These are phyloP conservation scores for Ginglymostoma cirratum DNA, from an alignment of 2,113 vertebrate genomes.

Conservation along the genomic window DNA sequence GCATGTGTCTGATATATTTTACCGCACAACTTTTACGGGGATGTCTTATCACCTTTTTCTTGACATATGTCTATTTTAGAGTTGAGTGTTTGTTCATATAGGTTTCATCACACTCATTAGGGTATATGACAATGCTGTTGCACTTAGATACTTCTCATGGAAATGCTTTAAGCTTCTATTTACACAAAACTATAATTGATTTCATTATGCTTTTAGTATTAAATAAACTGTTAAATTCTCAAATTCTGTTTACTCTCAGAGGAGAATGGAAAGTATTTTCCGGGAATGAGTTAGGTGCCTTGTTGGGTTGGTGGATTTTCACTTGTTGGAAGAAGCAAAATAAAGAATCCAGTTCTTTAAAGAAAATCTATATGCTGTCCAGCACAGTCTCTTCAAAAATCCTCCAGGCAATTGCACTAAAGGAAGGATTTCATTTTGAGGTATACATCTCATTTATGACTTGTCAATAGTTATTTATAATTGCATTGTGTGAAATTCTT, in stretches of 20 bases:
- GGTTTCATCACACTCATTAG: not conserved
- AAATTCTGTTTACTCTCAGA: constrained; percentile 50
- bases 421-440: constrained; percentile 97
- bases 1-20: too few species aligned
- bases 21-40: too few species aligned
- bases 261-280: constrained; percentile 88
- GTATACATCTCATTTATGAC: constrained; percentile 49
- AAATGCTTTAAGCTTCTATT: not conserved
- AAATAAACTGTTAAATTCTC: constrained; percentile 17
- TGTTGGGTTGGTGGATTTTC: constrained; percentile 95
- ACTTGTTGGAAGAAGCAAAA: constrained; percentile 80
- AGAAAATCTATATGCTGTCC: constrained; percentile 84
- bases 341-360: constrained; percentile 56
- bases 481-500: not conserved
- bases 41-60: too few species aligned
- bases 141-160: not conserved
- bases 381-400: constrained; percentile 98
- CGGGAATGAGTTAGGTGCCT: constrained; percentile 85
- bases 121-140: not conserved
- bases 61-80: too few species aligned
- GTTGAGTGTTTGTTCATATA: too few species aligned
- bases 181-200: not conserved
- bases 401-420: constrained; percentile 81
- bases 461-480: not conserved
- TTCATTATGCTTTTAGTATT: not conserved